phyloP scores from a whole-genome alignment of 2,888 invertebrate genomes.

The Anaspis maculata region DNA sequence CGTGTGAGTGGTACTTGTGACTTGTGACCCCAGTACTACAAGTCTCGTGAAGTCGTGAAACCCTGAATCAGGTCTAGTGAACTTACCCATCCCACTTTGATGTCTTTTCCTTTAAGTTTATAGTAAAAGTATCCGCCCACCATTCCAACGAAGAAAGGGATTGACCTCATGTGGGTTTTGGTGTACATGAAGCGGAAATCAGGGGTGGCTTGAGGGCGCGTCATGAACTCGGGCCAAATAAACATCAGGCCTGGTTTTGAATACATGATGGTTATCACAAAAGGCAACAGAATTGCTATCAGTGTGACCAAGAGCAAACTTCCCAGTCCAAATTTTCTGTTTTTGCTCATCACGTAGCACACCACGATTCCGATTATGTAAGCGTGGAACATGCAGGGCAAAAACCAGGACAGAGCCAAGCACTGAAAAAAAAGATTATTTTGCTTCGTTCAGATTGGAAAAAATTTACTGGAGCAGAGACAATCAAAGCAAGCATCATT shows the following conservation, averaged over 20 bases:
- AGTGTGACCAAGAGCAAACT: conserved; percentile 36
- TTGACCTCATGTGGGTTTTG: conserved; percentile 52
- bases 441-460: no score
- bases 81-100: conserved; percentile 33
- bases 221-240: conserved; percentile 50
- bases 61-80: no score
- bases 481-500: neutral
- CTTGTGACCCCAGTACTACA: no score
- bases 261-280: conserved; percentile 46
- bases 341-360: conserved; percentile 42
- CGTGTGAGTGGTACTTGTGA: no score
- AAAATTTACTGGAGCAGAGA: neutral
- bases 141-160: conserved; percentile 52
- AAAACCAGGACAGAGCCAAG: conserved; percentile 59
- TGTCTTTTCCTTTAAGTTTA: conserved; percentile 27
- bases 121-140: conserved; percentile 47
- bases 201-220: conserved; percentile 44
- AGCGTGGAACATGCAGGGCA: conserved; percentile 63
- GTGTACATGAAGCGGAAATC: conserved; percentile 51
- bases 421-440: conserved; percentile 54
- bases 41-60: no score
- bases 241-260: conserved; percentile 46
- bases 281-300: conserved; percentile 45
- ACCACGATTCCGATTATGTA: conserved; percentile 49
- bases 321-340: conserved; percentile 39